Evolutionary conservation across 92 coral and sea anemone genomes (phyloP), one percentile per base, ranked within the genome.

Genomic region (Heliopora coerulea): DNA sequence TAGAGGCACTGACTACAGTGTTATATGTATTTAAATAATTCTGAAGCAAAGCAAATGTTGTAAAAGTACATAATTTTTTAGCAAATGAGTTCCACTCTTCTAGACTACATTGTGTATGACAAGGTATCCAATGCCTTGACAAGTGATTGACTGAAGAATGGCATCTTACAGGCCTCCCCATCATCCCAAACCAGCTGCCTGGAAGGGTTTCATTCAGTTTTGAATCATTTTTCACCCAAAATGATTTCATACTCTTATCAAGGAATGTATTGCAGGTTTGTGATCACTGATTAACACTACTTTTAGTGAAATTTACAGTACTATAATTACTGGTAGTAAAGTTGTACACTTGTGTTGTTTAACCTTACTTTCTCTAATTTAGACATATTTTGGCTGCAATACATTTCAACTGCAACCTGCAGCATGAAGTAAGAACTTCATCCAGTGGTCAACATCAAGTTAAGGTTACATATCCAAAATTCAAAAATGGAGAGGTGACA

Each of bases 231-330:
- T 63, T 75, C 81, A 8, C 88, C 88, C 0, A 83, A 83, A 61
- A 83, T 83, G 88, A 66, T 79, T n/a, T 80, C 80, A 11, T 83
- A 72, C 46, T 79, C 80, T 26, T 83, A 83, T 79, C 49, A 42
- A 41, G 84, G 88, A 20, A 79, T 70, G 83, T 72, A 58, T 56
- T 79, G 84, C 80, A 69, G 88, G 88, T 83, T n/a, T n/a, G n/a
- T n/a, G n/a, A n/a, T n/a, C n/a, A n/a, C n/a, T n/a, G n/a, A n/a
- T n/a, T n/a, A n/a, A n/a, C n/a, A n/a, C n/a, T n/a, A n/a, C n/a
- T n/a, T n/a, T n/a, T n/a, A n/a, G n/a, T n/a, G n/a, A n/a, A n/a
- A n/a, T n/a, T n/a, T n/a, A n/a, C n/a, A n/a, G n/a, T n/a, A n/a
- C n/a, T n/a, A n/a, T n/a, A n/a, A n/a, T n/a, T n/a, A n/a, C n/a